phyloP scores from a whole-genome alignment of 1,140 invertebrate genomes.

The Rhagoletis pomonella region DNA sequence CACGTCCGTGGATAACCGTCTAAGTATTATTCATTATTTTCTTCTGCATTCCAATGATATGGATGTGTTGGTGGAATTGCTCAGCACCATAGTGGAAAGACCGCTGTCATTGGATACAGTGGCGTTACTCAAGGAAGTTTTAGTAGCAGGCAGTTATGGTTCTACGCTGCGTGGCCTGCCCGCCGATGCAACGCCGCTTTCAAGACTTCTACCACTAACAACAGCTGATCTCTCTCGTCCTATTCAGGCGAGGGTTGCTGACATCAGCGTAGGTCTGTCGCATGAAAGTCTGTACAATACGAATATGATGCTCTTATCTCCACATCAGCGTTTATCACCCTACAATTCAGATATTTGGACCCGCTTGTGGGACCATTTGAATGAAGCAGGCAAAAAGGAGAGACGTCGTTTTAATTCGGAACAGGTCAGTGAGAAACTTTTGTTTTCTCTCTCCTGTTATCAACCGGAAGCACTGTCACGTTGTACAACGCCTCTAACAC shows the following conservation, averaged over 20 bases:
- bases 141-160: constrained; percentile 83
- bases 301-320: constrained; percentile 87
- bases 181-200: constrained; percentile 79
- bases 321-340: constrained; percentile 85
- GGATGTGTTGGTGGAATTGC: constrained; percentile 80
- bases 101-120: constrained; percentile 71
- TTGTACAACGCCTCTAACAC: constrained; percentile 88
- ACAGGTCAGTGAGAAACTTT: constrained; percentile 84
- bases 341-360: constrained; percentile 89
- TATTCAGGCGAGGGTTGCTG: constrained; percentile 68
- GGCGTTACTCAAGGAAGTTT: constrained; percentile 83
- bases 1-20: constrained; percentile 80
- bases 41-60: constrained; percentile 83
- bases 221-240: constrained; percentile 74
- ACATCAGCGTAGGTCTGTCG: constrained; percentile 70
- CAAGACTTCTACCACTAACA: constrained; percentile 83
- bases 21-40: constrained; percentile 87
- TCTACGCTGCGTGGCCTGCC: constrained; percentile 83
- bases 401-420: constrained; percentile 80
- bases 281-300: constrained; percentile 86
- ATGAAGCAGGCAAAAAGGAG: constrained; percentile 75
- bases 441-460: constrained; percentile 86
- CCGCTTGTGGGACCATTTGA: constrained; percentile 83
- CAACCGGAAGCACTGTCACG: constrained; percentile 89
- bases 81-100: constrained; percentile 71